Evolutionary conservation across 2,797 vertebrate species (phyloP).

Genomic region (Pogoniulus pusillus): DNA sequence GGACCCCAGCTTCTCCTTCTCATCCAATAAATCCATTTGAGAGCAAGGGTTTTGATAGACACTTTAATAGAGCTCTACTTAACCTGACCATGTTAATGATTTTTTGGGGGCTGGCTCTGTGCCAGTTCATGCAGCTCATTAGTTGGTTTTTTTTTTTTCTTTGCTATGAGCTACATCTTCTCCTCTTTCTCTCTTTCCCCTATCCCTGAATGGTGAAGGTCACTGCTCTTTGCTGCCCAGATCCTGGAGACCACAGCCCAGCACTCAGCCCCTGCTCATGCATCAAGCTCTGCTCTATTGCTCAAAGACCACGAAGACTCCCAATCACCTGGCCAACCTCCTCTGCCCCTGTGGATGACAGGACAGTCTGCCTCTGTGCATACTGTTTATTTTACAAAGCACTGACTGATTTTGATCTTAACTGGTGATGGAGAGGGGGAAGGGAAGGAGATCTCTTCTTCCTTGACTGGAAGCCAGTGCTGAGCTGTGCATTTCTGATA

Average conservation of each 20-base stretch:
- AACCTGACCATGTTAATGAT: conserved; percentile 75
- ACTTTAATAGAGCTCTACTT: conserved; percentile 73
- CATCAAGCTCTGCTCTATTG: not conserved
- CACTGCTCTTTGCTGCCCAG: not conserved
- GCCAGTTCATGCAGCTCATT: conserved; percentile 60
- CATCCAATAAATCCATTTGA: conserved; percentile 77
- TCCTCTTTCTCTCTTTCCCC: not conserved
- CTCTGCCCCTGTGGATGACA: not conserved
- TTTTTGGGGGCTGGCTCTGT: conserved; percentile 53
- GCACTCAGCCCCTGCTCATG: not conserved
- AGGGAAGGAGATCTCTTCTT: not conserved
- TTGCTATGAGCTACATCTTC: conserved; percentile 18
- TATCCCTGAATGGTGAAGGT: rapidly evolving
- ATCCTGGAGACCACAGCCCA: not conserved
- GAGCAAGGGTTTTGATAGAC: conserved; percentile 70
- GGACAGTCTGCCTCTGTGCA: not conserved
- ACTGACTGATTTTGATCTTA: not conserved
- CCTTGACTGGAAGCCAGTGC: not conserved
- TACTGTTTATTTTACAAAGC: not conserved
- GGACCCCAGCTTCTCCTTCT: conserved; percentile 35
- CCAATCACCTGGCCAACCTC: not conserved
- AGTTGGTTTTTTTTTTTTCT: not conserved
- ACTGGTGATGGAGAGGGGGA: not conserved
- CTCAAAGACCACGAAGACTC: not conserved
- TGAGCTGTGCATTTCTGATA: not conserved